These are phyloP conservation scores for Empidonax alnorum DNA, from an alignment of 2,113 vertebrate species.

Conservation along the genomic window DNA sequence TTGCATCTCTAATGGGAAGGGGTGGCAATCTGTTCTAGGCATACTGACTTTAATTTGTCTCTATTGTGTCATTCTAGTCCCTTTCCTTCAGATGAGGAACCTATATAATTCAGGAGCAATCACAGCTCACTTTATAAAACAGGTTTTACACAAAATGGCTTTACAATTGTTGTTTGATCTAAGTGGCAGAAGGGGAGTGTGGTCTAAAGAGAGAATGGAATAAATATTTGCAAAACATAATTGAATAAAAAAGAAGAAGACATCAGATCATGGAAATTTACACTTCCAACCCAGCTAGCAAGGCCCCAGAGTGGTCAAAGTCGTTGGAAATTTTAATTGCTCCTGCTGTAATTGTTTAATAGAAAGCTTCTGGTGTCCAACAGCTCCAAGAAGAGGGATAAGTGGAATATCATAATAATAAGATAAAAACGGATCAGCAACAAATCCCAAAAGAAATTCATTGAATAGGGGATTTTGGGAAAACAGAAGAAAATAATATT, in stretches of 20 bases:
- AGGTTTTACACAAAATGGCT: not conserved
- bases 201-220: not conserved
- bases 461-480: not conserved
- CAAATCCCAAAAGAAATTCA: not conserved
- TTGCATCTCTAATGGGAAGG: not conserved
- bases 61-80: not conserved
- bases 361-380: not conserved
- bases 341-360: not conserved
- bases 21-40: not conserved
- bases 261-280: not conserved
- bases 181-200: not conserved
- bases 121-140: not conserved
- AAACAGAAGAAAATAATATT: not conserved
- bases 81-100: not conserved
- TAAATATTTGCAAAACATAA: not conserved
- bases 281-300: not conserved
- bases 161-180: not conserved
- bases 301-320: not conserved
- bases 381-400: not conserved
- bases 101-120: not conserved
- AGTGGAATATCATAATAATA: not conserved
- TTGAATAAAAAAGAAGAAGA: not conserved
- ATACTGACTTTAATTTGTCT: not conserved
- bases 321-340: not conserved
- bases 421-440: not conserved